Evolutionary conservation across 1,140 invertebrate species (phyloP).

Genomic region (Lasioglossum albipes): DNA sequence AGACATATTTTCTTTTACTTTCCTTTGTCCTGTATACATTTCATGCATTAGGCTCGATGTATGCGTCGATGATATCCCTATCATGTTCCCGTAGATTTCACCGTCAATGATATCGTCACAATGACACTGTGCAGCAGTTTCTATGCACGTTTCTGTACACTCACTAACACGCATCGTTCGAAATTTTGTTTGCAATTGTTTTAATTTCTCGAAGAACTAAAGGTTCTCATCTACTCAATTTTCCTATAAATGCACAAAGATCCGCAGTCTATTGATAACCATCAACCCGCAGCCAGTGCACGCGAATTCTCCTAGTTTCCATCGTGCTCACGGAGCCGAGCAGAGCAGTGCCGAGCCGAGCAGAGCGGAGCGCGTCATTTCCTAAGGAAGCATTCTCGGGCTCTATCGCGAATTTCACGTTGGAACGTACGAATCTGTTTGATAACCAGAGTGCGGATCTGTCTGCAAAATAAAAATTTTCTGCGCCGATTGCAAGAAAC

Average conservation of each 20-base stretch:
- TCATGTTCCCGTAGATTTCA: constrained; percentile 32
- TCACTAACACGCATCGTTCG: not conserved
- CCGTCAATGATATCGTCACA: constrained; percentile 7
- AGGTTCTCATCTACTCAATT: too few species aligned
- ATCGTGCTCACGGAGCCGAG: too few species aligned
- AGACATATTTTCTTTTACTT: not conserved
- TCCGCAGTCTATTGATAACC: not conserved
- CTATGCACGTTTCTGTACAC: not conserved
- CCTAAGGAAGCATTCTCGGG: constrained; percentile 18
- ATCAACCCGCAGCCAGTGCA: not conserved
- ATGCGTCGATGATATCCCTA: constrained; percentile 10
- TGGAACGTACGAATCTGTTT: not conserved
- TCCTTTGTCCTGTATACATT: not conserved
- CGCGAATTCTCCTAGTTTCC: constrained; percentile 18
- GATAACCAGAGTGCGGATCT: too few species aligned
- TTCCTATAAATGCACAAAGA: too few species aligned
- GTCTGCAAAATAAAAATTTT: too few species aligned
- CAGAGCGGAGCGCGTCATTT: not conserved
- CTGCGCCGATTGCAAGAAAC: too few species aligned
- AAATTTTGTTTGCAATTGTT: not conserved
- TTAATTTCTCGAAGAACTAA: not conserved
- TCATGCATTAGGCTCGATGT: constrained; percentile 8
- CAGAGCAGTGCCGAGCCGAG: too few species aligned
- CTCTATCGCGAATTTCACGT: constrained; percentile 54
- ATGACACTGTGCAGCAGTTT: not conserved